These are phyloP conservation scores for Oxygymnocypris stewartii DNA, from an alignment of 2,113 vertebrate species.

Conservation along the genomic window DNA sequence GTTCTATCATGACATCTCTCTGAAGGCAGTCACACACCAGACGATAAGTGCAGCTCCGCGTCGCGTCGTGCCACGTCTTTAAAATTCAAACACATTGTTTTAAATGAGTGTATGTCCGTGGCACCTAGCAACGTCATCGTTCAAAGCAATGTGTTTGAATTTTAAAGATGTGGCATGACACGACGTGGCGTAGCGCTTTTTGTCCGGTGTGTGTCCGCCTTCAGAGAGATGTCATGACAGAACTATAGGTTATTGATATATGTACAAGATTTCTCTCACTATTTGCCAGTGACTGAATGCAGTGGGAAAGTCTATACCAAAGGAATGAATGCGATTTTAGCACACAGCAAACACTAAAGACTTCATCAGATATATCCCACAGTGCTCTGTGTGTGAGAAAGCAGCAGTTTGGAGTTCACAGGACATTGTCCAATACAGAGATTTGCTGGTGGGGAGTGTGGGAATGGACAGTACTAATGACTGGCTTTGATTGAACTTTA, in stretches of 20 bases:
- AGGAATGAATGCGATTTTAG: neutral
- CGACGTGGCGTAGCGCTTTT: no score
- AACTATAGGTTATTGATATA: neutral
- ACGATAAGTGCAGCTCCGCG: no score
- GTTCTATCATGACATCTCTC: no score
- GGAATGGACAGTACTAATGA: neutral
- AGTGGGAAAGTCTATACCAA: neutral
- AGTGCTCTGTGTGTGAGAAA: conserved; percentile 28
- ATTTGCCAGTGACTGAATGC: neutral
- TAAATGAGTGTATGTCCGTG: no score
- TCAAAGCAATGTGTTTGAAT: no score
- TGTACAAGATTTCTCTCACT: neutral
- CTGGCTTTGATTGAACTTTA: conserved; percentile 15
- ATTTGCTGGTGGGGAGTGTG: neutral
- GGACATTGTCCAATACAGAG: conserved; percentile 24
- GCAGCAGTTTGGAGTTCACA: conserved; percentile 8
- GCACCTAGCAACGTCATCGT: no score
- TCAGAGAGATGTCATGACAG: neutral
- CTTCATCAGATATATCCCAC: neutral
- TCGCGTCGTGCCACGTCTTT: no score
- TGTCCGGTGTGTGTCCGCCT: no score
- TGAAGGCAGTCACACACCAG: no score
- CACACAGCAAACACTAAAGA: neutral
- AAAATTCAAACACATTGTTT: no score
- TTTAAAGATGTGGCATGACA: no score